Base-by-base conservation (phyloP, 37 sponge, comb jelly and placozoan species). In the Geodia barretti region DNA sequence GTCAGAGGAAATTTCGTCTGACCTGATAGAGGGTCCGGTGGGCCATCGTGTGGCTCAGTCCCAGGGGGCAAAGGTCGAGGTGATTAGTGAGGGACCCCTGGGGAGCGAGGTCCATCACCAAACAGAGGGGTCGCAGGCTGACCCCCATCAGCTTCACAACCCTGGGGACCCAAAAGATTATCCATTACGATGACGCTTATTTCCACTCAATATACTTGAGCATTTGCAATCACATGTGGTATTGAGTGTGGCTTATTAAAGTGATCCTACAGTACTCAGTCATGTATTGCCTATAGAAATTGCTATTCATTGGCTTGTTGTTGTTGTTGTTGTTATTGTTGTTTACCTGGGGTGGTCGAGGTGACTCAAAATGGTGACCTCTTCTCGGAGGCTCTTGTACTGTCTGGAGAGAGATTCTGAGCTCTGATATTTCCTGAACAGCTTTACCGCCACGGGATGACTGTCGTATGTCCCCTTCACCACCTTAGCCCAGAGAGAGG, bases 71-170 rank as follows among this genome's bases (percentile, higher is more conserved):
- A 23, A 84, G 75, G n/a, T 39, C 39, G 24, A 89, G 72, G 75
- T 89, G 90, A 29, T 89, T 43, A 4, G 36, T 41, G 38, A 89
- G 81, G 7, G 85, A 84, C 4, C 85, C 84, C 5, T 68, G 84
- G 4, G 90, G 90, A 0, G 90, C 90, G 64, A 89, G 65, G 65
- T 77, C 37, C 41, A 84, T 66, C 58, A 89, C 76, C 68, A 89
- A 75, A 42, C 80, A 67, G 9, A 89, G 85, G 0, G 90, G 90
- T 19, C 26, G 32, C 31, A 84, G 75, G 38, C 74, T 72, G 38
- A 84, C 79, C 19, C 90, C 90, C 79, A 84, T 64, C 61, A 80
- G 75, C 2, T 67, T 28, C 24, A 73, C 73, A 11, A 89, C 71
- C 28, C 80, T 58, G 54, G 54, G 54, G 54, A 14, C 7, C 11